phyloP scores from a whole-genome alignment of 2,888 invertebrate species.

The Orthosia incerta region DNA sequence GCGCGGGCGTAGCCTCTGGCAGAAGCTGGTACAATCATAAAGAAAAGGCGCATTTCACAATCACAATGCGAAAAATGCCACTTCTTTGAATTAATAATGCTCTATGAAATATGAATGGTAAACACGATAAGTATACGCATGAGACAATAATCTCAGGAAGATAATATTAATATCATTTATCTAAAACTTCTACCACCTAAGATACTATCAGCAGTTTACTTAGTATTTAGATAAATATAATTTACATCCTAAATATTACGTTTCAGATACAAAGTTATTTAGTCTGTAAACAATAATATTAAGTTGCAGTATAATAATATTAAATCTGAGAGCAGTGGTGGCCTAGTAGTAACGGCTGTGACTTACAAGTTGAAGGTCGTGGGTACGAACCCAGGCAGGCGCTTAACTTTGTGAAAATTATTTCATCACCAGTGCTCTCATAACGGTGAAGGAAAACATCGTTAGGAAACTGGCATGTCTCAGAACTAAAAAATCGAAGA shows the following conservation, averaged over 20 bases:
- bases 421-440: too few relatives aligned
- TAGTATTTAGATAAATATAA: conserved; percentile 49
- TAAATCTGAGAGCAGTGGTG: too few relatives aligned
- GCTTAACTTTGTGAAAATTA: too few relatives aligned
- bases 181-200: conserved; percentile 11
- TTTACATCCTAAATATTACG: conserved; percentile 11
- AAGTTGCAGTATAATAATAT: background rate
- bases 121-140: conserved; percentile 20
- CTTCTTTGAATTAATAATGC: background rate
- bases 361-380: too few relatives aligned
- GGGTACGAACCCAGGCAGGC: too few relatives aligned
- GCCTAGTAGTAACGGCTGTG: too few relatives aligned
- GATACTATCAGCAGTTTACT: conserved; percentile 48
- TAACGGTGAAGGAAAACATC: too few relatives aligned
- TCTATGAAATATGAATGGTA: background rate
- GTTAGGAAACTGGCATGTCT: too few relatives aligned
- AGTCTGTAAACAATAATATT: conserved; percentile 1
- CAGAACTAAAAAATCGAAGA: too few relatives aligned
- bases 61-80: background rate
- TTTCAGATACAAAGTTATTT: conserved; percentile 7
- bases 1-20: too few relatives aligned
- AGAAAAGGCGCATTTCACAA: background rate
- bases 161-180: conserved; percentile 47
- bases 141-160: conserved; percentile 26
- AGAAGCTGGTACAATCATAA: too few relatives aligned